Evolutionary conservation across 2,797 vertebrate species (phyloP).

Genomic region (Gallinago solitaria): DNA sequence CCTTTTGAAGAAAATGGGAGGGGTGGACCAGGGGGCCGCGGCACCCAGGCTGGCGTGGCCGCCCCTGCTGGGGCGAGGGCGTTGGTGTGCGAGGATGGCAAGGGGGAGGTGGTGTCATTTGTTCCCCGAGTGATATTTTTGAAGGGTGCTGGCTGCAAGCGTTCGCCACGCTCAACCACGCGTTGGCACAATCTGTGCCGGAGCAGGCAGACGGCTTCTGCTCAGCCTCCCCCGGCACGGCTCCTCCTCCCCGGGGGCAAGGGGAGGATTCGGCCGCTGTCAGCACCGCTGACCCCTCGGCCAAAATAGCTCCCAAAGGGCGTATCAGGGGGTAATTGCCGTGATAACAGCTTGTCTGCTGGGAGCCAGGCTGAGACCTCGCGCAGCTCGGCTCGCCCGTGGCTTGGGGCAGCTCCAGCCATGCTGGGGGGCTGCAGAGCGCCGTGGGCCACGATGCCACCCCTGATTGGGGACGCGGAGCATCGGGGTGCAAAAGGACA

Average conservation of each 20-base stretch:
- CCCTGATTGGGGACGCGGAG: background rate
- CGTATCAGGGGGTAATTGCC: conserved; percentile 27
- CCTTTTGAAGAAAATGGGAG: conserved; percentile 65
- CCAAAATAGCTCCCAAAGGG: conserved; percentile 53
- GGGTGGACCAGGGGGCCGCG: background rate
- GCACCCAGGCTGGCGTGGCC: conserved; percentile 50
- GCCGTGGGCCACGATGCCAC: background rate
- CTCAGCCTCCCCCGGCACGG: conserved; percentile 20
- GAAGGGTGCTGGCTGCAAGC: conserved; percentile 55
- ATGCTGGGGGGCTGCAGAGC: background rate
- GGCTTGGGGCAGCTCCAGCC: background rate
- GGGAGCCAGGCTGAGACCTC: conserved; percentile 10
- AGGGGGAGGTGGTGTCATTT: conserved; percentile 52
- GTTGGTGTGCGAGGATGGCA: conserved; percentile 52
- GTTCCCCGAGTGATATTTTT: conserved; percentile 51
- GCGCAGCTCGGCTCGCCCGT: background rate
- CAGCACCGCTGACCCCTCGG: conserved; percentile 43
- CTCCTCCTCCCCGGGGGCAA: conserved; percentile 45
- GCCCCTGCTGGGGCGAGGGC: conserved; percentile 44
- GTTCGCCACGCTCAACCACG: conserved; percentile 41
- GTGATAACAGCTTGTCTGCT: conserved; percentile 43
- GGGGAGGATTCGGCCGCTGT: background rate
- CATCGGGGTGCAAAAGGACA: background rate
- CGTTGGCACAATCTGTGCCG: conserved; percentile 54
- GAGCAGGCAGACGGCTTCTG: conserved; percentile 48